phyloP scores from a whole-genome alignment of 2,113 vertebrate genomes.

The Oncorhynchus clarkii region DNA sequence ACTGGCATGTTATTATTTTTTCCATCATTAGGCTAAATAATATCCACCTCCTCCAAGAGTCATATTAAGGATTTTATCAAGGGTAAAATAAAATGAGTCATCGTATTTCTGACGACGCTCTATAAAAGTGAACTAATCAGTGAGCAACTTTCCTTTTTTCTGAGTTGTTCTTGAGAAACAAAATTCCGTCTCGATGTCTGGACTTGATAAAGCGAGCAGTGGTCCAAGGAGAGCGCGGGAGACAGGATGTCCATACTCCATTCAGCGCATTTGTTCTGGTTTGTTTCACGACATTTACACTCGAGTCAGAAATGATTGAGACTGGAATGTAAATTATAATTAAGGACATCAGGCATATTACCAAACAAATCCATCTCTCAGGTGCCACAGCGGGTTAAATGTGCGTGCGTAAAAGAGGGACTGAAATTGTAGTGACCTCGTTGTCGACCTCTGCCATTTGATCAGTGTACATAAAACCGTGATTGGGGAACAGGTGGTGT shows the following conservation, averaged over 20 bases:
- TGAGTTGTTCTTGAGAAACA: not conserved
- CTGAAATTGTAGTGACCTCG: no score
- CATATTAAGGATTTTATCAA: not conserved
- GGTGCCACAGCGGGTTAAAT: no score
- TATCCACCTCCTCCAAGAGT: not conserved
- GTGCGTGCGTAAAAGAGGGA: no score
- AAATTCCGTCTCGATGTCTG: slow-evolving; percentile 33
- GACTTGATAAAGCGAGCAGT: slow-evolving; percentile 35
- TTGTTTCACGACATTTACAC: slow-evolving; percentile 21
- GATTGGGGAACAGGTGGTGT: slow-evolving; percentile 57
- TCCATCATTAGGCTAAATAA: not conserved
- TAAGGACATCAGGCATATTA: not conserved
- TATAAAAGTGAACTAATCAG: not conserved
- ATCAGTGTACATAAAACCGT: slow-evolving; percentile 1
- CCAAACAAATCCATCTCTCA: no score
- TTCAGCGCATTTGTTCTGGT: not conserved
- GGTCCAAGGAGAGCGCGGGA: not conserved
- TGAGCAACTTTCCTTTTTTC: slow-evolving; percentile 1
- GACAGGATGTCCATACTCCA: slow-evolving; percentile 21
- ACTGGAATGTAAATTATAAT: not conserved
- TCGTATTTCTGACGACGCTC: slow-evolving; percentile 11
- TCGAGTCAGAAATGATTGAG: slow-evolving; percentile 42
- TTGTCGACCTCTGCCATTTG: no score
- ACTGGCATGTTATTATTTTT: not conserved
- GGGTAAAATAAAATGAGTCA: slow-evolving; percentile 4